phyloP scores from a whole-genome alignment of 2,113 vertebrate genomes.

The Tachycineta bicolor region DNA sequence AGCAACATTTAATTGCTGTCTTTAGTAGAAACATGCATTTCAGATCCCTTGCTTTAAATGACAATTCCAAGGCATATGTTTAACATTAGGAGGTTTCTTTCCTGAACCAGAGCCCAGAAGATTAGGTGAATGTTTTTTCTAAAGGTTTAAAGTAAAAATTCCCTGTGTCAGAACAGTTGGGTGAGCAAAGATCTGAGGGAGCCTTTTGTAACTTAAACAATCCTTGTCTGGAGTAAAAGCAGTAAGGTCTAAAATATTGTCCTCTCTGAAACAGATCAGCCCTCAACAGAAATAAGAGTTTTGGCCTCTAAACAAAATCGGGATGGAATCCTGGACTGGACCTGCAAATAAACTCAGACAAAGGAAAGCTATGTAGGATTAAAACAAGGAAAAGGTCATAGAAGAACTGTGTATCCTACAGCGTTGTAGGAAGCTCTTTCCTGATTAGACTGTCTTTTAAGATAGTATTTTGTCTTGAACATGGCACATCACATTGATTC shows the following conservation, averaged over 20 bases:
- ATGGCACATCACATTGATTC: not conserved
- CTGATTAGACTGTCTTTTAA: not conserved
- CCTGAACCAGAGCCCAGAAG: not conserved
- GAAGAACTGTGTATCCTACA: not conserved
- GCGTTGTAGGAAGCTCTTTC: not conserved
- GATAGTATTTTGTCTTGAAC: not conserved
- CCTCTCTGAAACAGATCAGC: not conserved
- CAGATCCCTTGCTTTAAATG: not conserved
- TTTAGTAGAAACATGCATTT: not conserved
- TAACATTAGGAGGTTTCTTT: not conserved
- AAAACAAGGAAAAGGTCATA: not conserved
- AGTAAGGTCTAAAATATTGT: not conserved
- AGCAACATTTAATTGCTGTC: not conserved
- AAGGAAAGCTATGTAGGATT: not conserved
- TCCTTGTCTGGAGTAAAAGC: not conserved
- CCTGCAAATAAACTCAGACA: not conserved
- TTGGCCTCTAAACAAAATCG: not conserved
- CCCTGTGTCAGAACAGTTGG: not conserved
- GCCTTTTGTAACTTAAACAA: not conserved
- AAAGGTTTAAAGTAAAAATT: not conserved
- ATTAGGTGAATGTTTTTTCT: conserved; percentile 6
- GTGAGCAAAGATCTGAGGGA: not conserved
- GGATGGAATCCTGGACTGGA: not conserved
- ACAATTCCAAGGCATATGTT: not conserved
- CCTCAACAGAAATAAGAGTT: not conserved